Evolutionary conservation across 1,140 invertebrate genomes (phyloP), one percentile per base, ranked within the genome.

Genomic region (Halyomorpha halys): DNA sequence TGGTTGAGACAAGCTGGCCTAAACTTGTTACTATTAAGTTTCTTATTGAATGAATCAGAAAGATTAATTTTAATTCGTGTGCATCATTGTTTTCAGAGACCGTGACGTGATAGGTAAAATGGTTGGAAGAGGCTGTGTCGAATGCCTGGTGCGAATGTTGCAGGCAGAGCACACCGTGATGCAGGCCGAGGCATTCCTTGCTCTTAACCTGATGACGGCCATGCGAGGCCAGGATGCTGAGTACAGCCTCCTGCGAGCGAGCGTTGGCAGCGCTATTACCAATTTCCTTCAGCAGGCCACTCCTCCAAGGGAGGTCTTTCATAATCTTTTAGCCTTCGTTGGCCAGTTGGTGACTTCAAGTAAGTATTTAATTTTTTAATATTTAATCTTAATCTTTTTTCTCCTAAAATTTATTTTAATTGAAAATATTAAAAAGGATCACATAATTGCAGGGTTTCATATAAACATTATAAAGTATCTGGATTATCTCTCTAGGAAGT

Each of bases 121-220:
- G 16, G 76, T 86, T 67, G 79, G 82, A 39, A 78, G 82, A 44
- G 85, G 86, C 62, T 87, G 84, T 53, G 74, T 92, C 19, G 79
- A 81, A 34, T 82, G 84, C 67, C 76, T 94, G 65, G 84, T 91
- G 8, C 81, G 82, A 72, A 94, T 94, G 91, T 77, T 89, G 63
- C 79, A 81, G 0, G 86, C 87, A 5, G 84, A 88, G 68, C 87
- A 93, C 75, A 74, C 83, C 14, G 81, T 92, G 1, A 94, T 94
- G 91, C 89, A 91, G 73, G 93, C 90, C 72, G 90, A 94, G 76
- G 89, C 90, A 0, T 77, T 89, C 23, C 74, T 86, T 49, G 81
- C 86, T 34, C 76, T 89, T 23, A 84, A 81, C 66, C 78, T 89
- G 19, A 71, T 87, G 1, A 75, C 79, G 68, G 72, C 78, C 60